These are phyloP conservation scores for Drosophila saltans DNA, from an alignment of 1,140 invertebrate species.

Conservation along the genomic window DNA sequence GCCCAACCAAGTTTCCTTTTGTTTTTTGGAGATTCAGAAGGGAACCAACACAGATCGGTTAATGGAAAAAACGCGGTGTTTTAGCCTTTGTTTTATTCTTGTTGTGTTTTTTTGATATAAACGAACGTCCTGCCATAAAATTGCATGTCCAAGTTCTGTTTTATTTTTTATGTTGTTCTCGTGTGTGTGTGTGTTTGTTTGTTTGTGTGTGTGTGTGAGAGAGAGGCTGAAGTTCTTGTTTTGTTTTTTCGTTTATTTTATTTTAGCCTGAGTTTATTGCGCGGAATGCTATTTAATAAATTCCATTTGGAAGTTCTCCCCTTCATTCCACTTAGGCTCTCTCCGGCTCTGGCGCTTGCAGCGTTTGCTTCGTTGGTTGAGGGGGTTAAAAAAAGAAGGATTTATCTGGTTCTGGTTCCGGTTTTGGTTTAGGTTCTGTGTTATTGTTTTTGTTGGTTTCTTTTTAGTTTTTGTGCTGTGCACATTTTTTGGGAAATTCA, in stretches of 20 bases:
- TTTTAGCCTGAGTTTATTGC: conserved; percentile 68
- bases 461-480: conserved; percentile 43
- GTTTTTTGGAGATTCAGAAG: conserved; percentile 6
- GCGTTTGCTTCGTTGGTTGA: conserved; percentile 17
- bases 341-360: conserved; percentile 11
- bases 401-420: conserved; percentile 60
- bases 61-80: conserved; percentile 59
- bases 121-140: conserved; percentile 76
- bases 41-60: conserved; percentile 20
- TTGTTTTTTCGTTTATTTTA: conserved; percentile 44
- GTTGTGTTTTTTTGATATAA: conserved; percentile 23
- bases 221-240: conserved; percentile 31
- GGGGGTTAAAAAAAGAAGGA: conserved; percentile 35
- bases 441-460: conserved; percentile 25
- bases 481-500: conserved; percentile 72
- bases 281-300: conserved; percentile 81
- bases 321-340: neutral
- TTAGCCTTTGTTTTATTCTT: conserved; percentile 21
- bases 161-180: conserved; percentile 22
- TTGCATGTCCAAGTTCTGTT: conserved; percentile 71
- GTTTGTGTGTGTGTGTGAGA: conserved; percentile 29
- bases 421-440: conserved; percentile 41
- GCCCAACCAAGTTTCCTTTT: conserved; percentile 10
- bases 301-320: conserved; percentile 61
- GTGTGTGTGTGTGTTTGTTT: conserved; percentile 24